A percentile compares a stretch with the other conserved stretches of the same genome.
Evolutionary conservation across 2,113 vertebrate genomes (phyloP).

Genomic region (Burhinus oedicnemus): DNA sequence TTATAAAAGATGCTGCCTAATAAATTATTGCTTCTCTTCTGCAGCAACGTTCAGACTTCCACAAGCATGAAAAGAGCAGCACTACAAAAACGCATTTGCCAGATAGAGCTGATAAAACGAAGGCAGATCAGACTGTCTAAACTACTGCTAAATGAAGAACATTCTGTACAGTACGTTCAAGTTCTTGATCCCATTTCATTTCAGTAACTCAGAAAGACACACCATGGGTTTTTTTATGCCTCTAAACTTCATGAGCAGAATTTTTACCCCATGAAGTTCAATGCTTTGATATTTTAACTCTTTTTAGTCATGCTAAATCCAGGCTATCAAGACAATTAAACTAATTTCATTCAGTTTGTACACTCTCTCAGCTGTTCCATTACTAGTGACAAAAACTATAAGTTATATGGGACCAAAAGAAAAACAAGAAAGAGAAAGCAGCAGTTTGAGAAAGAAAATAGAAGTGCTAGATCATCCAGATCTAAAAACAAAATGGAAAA

Average conservation of each 20-base stretch:
- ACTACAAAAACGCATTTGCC: background rate
- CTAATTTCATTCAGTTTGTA: background rate
- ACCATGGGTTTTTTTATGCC: background rate
- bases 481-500: background rate
- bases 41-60: background rate
- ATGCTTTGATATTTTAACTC: background rate
- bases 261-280: background rate
- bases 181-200: background rate
- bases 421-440: background rate
- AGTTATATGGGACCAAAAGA: background rate
- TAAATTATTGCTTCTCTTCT: background rate
- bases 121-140: background rate
- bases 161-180: background rate
- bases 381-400: background rate
- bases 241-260: background rate
- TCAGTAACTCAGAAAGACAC: background rate
- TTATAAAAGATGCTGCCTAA: background rate
- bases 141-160: background rate
- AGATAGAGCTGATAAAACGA: background rate
- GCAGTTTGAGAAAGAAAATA: background rate
- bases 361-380: background rate
- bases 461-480: background rate
- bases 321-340: background rate
- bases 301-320: background rate
- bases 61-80: background rate